These are phyloP conservation scores for Actias luna DNA, from an alignment of 2,888 invertebrate species.

Conservation along the genomic window DNA sequence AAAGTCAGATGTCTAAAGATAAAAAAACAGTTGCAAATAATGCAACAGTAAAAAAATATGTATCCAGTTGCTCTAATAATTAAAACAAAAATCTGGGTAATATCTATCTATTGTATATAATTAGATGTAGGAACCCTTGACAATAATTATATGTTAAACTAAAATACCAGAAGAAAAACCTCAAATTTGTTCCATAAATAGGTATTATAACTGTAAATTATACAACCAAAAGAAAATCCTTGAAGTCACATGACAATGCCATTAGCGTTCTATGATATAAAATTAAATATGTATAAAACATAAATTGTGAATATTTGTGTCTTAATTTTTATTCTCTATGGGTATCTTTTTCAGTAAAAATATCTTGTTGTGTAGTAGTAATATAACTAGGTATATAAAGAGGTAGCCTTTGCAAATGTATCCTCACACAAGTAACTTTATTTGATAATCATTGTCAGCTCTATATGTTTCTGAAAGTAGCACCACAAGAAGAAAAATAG, in stretches of 20 bases:
- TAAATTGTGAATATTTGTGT: not conserved
- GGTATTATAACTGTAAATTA: not conserved
- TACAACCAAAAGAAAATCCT: constrained; percentile 10
- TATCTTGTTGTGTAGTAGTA: not conserved
- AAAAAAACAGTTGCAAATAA: too few species aligned
- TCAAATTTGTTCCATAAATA: not conserved
- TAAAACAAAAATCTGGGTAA: too few species aligned
- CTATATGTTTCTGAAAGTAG: not conserved
- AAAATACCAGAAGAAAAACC: not conserved
- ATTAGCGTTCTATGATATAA: not conserved
- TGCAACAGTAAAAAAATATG: too few species aligned
- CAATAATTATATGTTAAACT: not conserved
- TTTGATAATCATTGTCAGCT: not conserved
- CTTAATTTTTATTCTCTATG: not conserved
- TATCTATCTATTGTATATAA: too few species aligned
- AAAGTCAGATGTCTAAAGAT: too few species aligned
- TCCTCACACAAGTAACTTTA: not conserved
- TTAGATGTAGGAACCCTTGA: too few species aligned
- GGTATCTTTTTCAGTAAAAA: not conserved
- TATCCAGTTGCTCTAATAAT: too few species aligned
- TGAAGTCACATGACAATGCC: constrained; percentile 15
- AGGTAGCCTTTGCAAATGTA: not conserved
- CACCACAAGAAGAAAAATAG: not conserved
- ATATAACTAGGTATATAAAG: not conserved
- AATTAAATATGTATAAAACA: not conserved